A percentile compares a stretch with the other conserved stretches of the same genome.
phyloP scores from a whole-genome alignment of 2,888 invertebrate genomes.

The Agapostemon virescens region DNA sequence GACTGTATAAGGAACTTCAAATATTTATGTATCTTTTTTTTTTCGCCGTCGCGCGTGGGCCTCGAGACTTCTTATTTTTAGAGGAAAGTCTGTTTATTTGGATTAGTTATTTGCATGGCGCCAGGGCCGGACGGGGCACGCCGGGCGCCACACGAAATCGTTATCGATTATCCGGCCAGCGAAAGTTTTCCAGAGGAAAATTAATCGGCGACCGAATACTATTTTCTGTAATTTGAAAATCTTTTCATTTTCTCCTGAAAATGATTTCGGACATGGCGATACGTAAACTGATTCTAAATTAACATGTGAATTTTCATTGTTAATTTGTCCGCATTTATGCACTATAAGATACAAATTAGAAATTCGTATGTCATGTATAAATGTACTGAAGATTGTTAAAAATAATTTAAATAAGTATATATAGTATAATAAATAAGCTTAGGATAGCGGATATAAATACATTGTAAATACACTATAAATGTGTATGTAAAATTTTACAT shows the following conservation, averaged over 20 bases:
- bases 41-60: constrained; percentile 14
- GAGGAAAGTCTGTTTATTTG: constrained; percentile 74
- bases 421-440: too few relatives aligned
- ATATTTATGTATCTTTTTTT: constrained; percentile 16
- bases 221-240: not conserved
- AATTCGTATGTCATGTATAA: not conserved
- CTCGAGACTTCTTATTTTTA: constrained; percentile 65
- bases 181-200: not conserved
- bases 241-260: not conserved
- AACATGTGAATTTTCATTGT: not conserved
- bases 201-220: not conserved
- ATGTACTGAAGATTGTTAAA: not conserved
- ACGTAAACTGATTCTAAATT: not conserved
- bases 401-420: too few relatives aligned
- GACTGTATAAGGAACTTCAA: not conserved
- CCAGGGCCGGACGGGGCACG: constrained; percentile 57
- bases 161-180: constrained; percentile 32
- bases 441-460: too few relatives aligned
- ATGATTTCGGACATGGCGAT: not conserved
- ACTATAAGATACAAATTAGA: not conserved
- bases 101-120: constrained; percentile 72
- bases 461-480: not conserved
- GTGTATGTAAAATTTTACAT: not conserved
- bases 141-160: constrained; percentile 30
- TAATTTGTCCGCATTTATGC: not conserved